These are phyloP conservation scores for Cygnus atratus DNA, from an alignment of 2,113 vertebrate genomes.

Conservation along the genomic window DNA sequence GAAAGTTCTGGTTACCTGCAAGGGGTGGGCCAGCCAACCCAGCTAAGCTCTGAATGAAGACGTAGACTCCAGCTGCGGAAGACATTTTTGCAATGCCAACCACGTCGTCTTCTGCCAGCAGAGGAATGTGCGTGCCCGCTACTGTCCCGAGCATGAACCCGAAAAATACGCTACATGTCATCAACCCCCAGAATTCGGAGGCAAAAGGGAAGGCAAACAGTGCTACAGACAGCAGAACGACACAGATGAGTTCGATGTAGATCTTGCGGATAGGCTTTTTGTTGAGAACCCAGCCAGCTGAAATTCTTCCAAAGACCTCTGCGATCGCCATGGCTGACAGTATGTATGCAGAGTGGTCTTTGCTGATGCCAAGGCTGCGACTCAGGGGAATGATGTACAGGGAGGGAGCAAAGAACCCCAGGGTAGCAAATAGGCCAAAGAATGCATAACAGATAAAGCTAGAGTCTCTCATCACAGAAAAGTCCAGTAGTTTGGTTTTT, in stretches of 20 bases:
- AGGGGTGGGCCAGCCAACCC: constrained; percentile 95
- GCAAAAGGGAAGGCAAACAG: constrained; percentile 89
- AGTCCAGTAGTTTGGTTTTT: constrained; percentile 83
- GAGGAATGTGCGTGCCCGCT: constrained; percentile 89
- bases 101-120: constrained; percentile 94
- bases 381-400: constrained; percentile 93
- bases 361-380: constrained; percentile 84
- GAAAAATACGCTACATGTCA: constrained; percentile 86
- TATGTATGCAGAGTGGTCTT: constrained; percentile 84
- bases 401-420: constrained; percentile 94
- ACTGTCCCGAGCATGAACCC: constrained; percentile 91
- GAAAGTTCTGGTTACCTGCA: constrained; percentile 80
- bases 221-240: constrained; percentile 77
- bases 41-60: constrained; percentile 94
- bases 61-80: constrained; percentile 91
- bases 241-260: constrained; percentile 87
- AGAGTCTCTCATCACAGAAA: constrained; percentile 87
- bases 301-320: constrained; percentile 87
- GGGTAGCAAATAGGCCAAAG: constrained; percentile 93
- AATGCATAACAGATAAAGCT: constrained; percentile 92
- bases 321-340: constrained; percentile 90
- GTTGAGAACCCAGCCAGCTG: constrained; percentile 85
- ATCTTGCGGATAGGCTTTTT: constrained; percentile 84
- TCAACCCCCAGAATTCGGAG: constrained; percentile 86
- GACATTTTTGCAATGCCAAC: constrained; percentile 92